Evolutionary conservation across 2,888 invertebrate genomes (phyloP).

Genomic region (Archips xylosteana): DNA sequence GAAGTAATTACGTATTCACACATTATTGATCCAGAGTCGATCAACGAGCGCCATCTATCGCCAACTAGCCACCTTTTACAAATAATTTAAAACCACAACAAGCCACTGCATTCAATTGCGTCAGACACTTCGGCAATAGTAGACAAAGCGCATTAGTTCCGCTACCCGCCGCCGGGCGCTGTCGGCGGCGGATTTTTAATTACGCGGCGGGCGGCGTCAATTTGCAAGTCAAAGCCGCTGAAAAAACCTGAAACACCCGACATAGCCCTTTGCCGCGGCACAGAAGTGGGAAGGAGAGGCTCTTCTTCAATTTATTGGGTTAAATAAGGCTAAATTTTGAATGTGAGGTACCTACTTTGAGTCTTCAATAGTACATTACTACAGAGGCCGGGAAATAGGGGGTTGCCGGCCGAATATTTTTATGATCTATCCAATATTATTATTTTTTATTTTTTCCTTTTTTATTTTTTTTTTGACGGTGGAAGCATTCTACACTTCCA

Average conservation of each 20-base stretch:
- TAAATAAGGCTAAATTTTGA: no score
- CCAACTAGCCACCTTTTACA: not conserved
- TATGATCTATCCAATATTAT: no score
- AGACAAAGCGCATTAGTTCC: slow-evolving; percentile 48
- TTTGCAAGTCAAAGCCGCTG: slow-evolving; percentile 84
- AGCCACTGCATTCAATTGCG: not conserved
- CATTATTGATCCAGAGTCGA: no score
- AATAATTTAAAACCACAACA: not conserved
- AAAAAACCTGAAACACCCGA: slow-evolving; percentile 84
- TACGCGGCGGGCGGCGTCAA: slow-evolving; percentile 68
- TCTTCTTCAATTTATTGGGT: not conserved
- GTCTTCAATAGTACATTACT: no score
- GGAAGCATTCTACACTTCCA: no score
- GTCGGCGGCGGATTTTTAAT: slow-evolving; percentile 72
- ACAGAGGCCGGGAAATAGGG: no score
- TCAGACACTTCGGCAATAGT: not conserved
- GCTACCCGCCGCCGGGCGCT: slow-evolving; percentile 61
- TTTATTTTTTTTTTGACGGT: no score
- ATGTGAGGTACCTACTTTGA: no score
- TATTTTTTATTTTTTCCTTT: no score
- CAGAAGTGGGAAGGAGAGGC: slow-evolving; percentile 8
- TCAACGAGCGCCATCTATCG: not conserved
- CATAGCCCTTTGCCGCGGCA: slow-evolving; percentile 74
- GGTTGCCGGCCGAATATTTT: no score
- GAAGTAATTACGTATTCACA: no score